Percentiles rank a stretch among this genome's conserved stretches.
Conservation (phyloP, 2,888 invertebrate species). For the Hyposoter didymator region DNA sequence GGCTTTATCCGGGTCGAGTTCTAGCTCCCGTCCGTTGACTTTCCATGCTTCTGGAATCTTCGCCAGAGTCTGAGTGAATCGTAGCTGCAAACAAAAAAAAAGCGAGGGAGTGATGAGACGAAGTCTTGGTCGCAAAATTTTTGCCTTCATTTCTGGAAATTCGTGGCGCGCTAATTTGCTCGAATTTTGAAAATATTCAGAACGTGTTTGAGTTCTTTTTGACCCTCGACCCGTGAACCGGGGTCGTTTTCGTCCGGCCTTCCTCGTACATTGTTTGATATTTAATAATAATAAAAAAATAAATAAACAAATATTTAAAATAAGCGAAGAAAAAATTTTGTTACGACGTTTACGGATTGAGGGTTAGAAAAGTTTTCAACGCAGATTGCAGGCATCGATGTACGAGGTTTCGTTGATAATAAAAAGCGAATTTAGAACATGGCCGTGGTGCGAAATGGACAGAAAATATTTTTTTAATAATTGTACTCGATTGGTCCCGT, state of each 20-base stretch:
- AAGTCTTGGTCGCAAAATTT: not conserved
- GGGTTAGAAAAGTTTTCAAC: not conserved
- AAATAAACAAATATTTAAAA: not conserved
- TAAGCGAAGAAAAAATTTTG: not conserved
- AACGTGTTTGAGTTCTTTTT: no score
- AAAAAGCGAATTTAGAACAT: not conserved
- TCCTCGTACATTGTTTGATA: no score
- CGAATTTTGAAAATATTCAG: not conserved
- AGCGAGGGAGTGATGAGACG: not conserved
- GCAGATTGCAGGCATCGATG: not conserved
- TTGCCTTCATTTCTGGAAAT: not conserved
- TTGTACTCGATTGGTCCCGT: not conserved
- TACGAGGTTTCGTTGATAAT: not conserved
- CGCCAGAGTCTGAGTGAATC: not conserved
- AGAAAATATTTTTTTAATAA: not conserved
- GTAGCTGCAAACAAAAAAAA: slow-evolving; percentile 24
- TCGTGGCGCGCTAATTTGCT: not conserved
- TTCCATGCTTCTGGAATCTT: slow-evolving; percentile 73
- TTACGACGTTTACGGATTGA: not conserved
- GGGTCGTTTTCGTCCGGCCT: no score
- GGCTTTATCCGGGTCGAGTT: slow-evolving; percentile 77
- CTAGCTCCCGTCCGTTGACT: slow-evolving; percentile 77
- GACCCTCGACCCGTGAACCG: no score
- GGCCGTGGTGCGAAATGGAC: not conserved
- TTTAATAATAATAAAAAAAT: no score